Conservation (phyloP, 35 echinoderm and acorn worm species). For the Ophioderma brevispina region DNA sequence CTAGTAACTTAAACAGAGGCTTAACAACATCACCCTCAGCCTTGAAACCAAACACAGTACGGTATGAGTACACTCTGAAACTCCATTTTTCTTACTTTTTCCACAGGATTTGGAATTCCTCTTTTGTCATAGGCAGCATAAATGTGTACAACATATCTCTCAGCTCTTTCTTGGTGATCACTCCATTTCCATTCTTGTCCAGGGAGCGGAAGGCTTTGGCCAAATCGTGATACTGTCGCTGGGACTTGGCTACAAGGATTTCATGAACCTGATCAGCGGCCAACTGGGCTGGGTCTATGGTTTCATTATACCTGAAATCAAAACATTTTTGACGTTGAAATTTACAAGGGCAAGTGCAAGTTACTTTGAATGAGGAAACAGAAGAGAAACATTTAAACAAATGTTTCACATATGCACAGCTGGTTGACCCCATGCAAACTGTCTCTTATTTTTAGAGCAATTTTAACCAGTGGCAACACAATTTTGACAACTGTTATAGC, state of each 20-base stretch:
- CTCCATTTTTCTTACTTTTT: constrained; percentile 63
- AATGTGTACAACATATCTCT: constrained; percentile 90
- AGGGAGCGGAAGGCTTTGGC: constrained; percentile 92
- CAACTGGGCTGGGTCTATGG: constrained; percentile 81
- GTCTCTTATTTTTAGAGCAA: no score
- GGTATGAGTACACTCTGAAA: no score
- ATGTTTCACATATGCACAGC: no score
- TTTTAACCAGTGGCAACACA: no score
- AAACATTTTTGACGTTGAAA: no score
- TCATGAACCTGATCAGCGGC: constrained; percentile 90
- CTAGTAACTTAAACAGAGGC: no score
- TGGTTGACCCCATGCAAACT: no score
- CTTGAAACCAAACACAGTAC: no score
- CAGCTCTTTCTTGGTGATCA: constrained; percentile 94
- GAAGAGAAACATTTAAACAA: no score
- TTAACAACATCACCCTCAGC: no score
- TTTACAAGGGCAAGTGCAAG: background rate
- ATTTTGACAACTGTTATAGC: no score
- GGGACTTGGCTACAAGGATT: constrained; percentile 88
- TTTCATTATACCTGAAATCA: constrained; percentile 83
- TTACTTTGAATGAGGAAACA: no score
- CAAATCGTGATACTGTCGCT: constrained; percentile 88
- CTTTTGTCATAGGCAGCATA: constrained; percentile 96
- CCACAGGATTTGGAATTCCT: constrained; percentile 88
- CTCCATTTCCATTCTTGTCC: constrained; percentile 92